A percentile compares a stretch with the other conserved stretches of the same genome.
Evolutionary conservation across 2,113 vertebrate species (phyloP).

Genomic region (Balaenoptera acutorostrata): DNA sequence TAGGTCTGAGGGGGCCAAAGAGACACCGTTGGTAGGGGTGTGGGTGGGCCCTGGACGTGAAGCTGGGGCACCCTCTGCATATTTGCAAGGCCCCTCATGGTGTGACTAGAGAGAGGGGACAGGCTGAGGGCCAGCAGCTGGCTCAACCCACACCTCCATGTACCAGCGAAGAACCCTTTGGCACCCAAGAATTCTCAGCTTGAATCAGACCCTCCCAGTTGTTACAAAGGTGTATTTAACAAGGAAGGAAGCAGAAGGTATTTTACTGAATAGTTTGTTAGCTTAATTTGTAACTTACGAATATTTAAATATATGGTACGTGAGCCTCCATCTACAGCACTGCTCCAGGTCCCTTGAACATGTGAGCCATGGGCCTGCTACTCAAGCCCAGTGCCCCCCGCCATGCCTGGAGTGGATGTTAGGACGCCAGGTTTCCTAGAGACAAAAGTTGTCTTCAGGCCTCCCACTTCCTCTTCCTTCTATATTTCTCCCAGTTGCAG

Average conservation of each 20-base stretch:
- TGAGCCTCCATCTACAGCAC: background rate
- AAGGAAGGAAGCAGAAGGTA: background rate
- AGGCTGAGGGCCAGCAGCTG: background rate
- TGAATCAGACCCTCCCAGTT: background rate
- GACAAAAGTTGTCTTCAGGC: background rate
- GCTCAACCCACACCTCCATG: accelerated
- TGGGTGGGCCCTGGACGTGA: background rate
- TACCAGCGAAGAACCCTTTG: accelerated
- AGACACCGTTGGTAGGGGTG: background rate
- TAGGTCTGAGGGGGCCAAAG: background rate
- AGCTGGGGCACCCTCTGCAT: background rate
- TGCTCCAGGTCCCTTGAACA: background rate
- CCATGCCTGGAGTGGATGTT: accelerated
- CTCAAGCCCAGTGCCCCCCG: background rate
- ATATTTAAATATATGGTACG: background rate
- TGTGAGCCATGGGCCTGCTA: too few relatives aligned
- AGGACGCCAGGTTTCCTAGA: background rate
- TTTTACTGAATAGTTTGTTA: background rate
- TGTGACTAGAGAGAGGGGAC: too few relatives aligned
- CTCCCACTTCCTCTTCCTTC: background rate
- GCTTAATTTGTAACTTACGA: background rate
- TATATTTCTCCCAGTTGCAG: background rate
- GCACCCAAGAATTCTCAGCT: background rate
- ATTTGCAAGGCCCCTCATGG: background rate
- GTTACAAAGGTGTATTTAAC: background rate